Conservation (phyloP, 2,113 vertebrate species). For the Pseudonaja textilis region DNA sequence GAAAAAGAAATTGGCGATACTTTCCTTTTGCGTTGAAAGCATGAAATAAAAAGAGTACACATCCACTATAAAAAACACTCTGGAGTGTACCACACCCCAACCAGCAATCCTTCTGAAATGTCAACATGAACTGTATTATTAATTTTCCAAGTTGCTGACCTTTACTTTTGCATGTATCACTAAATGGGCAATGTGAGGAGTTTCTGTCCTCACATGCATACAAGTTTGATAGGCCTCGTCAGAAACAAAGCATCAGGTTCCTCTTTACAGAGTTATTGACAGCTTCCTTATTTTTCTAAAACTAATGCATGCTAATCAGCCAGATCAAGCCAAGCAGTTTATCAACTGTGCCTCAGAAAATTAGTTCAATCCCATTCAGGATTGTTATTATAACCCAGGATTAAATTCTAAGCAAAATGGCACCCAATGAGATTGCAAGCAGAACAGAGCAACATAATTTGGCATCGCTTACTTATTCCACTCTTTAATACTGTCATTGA, state of each 20-base stretch:
- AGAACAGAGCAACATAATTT: too few relatives aligned
- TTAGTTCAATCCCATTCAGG: background rate
- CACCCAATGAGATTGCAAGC: background rate
- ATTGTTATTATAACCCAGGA: background rate
- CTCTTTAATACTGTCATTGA: too few relatives aligned
- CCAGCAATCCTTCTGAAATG: constrained; percentile 53
- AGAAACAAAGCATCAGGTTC: background rate
- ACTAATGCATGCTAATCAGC: background rate
- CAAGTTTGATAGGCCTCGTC: background rate
- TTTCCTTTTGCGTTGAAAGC: background rate
- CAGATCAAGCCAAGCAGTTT: background rate
- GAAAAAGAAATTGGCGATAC: constrained; percentile 28
- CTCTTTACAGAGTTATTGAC: background rate
- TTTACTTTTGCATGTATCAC: constrained; percentile 44
- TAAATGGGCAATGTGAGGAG: constrained; percentile 18
- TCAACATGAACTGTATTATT: constrained; percentile 35
- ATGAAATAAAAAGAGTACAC: background rate
- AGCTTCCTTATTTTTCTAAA: background rate
- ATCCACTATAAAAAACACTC: background rate
- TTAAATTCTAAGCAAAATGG: background rate
- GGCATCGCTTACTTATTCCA: background rate
- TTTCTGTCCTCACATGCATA: constrained; percentile 37
- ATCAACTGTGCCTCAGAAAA: background rate
- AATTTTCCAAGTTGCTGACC: constrained; percentile 54
- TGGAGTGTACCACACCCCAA: background rate